These are phyloP conservation scores for Pseudoips prasinana DNA, from an alignment of 2,888 invertebrate genomes.

Conservation along the genomic window DNA sequence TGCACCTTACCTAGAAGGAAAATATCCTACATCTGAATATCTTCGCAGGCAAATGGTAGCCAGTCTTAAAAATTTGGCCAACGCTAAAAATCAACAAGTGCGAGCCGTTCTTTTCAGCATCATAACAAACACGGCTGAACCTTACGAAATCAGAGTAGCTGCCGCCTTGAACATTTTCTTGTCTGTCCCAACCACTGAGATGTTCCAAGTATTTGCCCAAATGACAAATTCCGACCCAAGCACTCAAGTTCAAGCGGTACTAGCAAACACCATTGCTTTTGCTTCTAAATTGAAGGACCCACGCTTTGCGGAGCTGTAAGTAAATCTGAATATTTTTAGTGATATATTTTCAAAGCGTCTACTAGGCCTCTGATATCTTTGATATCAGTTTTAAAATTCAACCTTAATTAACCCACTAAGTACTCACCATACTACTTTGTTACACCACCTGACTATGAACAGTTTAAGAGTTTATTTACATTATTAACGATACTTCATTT, in stretches of 20 bases:
- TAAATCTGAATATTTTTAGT: no score
- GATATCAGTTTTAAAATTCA: no score
- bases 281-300: conserved; percentile 75
- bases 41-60: conserved; percentile 84
- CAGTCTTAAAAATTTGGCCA: conserved; percentile 76
- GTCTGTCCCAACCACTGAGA: conserved; percentile 80
- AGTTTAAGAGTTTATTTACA: no score
- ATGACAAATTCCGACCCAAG: conserved; percentile 84
- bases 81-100: conserved; percentile 71
- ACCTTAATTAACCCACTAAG: no score
- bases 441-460: no score
- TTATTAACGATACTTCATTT: no score
- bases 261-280: conserved; percentile 82
- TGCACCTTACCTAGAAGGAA: conserved; percentile 86
- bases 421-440: no score
- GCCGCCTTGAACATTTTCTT: conserved; percentile 84
- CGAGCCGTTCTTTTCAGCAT: conserved; percentile 84
- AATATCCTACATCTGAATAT: conserved; percentile 77
- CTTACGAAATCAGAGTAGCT: conserved; percentile 84
- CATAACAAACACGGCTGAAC: conserved; percentile 84
- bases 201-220: conserved; percentile 87
- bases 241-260: conserved; percentile 83
- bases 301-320: conserved; percentile 74
- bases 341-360: no score
- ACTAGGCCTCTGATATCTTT: no score